Base-by-base conservation (phyloP, 2,888 invertebrate species). In the Dendrolimus pini region DNA sequence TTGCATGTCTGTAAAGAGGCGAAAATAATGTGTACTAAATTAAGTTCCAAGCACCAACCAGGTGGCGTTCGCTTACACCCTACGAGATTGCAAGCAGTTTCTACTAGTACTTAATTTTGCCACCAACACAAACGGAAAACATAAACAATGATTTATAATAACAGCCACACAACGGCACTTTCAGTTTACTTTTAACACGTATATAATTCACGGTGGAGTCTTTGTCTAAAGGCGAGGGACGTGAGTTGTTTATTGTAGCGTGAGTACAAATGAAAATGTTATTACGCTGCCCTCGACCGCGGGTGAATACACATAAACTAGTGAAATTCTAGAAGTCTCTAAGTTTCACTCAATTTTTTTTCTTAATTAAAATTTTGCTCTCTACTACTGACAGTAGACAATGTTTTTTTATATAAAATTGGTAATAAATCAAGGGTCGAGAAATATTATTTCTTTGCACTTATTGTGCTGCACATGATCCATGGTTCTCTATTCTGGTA, bases 131-230 rank as follows among this genome's bases (percentile, higher is more conserved):
- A 90, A 89, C 91, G 90, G 91, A 91, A 91, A 90, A 84, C 91
- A 90, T 90, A 91, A 91, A 86, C 89, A 89, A 90, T 91, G 90
- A 91, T 91, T 91, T 91, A 91, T 91, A 89, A 86, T 89, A 89
- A 87, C 89, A 82, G 79, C 84, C 85, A 85, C 83, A 88, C 82
- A 88, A 83, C 85, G 85, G 82, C 86, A 90, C 89, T 90, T 89
- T 89, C 86, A 86, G 89, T 89, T 89, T 89, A 90, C 89, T 89
- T 90, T 90, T 89, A 90, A 90, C 90, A 89, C 89, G 89, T 90
- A 86, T 83, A 90, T 90, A 89, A 90, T 87, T 90, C 89, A 90
- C 85, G 82, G 80, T 70, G 81, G 79, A 86, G 89, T 89, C 89
- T 90, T 90, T 90, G 89, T 89, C 89, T 90, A 84, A 83, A 85